phyloP scores from a whole-genome alignment of 2,113 vertebrate genomes.

The Notothenia rossii region DNA sequence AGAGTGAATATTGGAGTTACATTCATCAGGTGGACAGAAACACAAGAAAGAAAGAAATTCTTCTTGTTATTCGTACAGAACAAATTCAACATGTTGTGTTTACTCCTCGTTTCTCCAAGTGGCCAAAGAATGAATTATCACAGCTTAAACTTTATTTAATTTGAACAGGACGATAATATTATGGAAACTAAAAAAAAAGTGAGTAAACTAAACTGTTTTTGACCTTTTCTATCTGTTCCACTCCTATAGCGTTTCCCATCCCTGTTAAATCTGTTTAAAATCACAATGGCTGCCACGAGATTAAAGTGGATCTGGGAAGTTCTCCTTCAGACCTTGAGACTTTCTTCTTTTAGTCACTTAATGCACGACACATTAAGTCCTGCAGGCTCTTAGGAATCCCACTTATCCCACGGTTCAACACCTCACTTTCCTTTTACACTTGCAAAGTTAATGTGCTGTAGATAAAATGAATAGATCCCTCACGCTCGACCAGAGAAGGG shows the following conservation, averaged over 20 bases:
- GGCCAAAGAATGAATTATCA: neutral
- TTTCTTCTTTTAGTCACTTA: conserved; percentile 33
- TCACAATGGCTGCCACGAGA: conserved; percentile 27
- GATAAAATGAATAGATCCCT: conserved; percentile 56
- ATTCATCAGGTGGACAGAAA: neutral
- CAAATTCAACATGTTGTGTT: neutral
- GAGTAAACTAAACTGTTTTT: neutral
- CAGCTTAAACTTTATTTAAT: neutral
- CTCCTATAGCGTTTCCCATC: conserved; percentile 14
- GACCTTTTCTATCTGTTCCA: conserved; percentile 16
- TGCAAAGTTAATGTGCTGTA: conserved; percentile 59
- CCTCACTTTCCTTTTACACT: conserved; percentile 56
- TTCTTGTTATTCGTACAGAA: neutral
- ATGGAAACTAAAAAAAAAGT: conserved; percentile 3
- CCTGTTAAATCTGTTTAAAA: conserved; percentile 30
- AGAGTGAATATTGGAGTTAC: neutral
- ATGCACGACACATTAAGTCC: conserved; percentile 34
- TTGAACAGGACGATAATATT: neutral
- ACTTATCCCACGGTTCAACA: conserved; percentile 53
- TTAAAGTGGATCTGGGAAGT: conserved; percentile 11
- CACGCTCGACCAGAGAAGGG: conserved; percentile 20
- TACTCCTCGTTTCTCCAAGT: neutral
- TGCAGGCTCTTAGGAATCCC: conserved; percentile 46
- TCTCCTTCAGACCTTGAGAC: conserved; percentile 33
- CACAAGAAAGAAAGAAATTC: neutral